Evolutionary conservation across 30 jellyfish, hydroid and myxozoan species (phyloP).

Genomic region (Pseudorhiza aurosa): DNA sequence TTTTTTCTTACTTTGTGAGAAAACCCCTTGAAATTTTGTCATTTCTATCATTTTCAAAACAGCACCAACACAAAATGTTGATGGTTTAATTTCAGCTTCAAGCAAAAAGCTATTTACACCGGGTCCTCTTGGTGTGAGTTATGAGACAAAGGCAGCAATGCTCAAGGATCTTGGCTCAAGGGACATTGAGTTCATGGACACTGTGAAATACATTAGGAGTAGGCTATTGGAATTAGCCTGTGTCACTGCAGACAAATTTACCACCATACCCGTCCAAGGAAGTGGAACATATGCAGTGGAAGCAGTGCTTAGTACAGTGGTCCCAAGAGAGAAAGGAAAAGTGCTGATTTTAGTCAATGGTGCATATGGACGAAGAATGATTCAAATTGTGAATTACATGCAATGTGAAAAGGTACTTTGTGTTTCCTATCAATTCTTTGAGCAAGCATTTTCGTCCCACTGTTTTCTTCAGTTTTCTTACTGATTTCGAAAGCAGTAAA

Average conservation of each 20-base stretch:
- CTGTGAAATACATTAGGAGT: slow-evolving; percentile 70
- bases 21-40: no score
- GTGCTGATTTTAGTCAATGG: slow-evolving; percentile 83
- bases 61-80: no score
- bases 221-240: slow-evolving; percentile 72
- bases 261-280: slow-evolving; percentile 92
- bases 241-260: slow-evolving; percentile 57
- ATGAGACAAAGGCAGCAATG: slow-evolving; percentile 93
- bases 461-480: not conserved
- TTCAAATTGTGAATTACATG: slow-evolving; percentile 74
- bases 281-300: slow-evolving; percentile 97
- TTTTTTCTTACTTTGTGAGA: no score
- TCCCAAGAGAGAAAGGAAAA: slow-evolving; percentile 86
- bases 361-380: slow-evolving; percentile 92
- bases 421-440: not conserved
- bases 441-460: not conserved
- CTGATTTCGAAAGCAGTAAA: no score
- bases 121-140: slow-evolving; percentile 98
- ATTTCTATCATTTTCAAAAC: no score
- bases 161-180: slow-evolving; percentile 91
- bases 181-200: slow-evolving; percentile 77
- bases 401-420: slow-evolving; percentile 74
- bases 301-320: slow-evolving; percentile 85
- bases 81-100: slow-evolving; percentile 24
- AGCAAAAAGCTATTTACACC: slow-evolving; percentile 83